Evolutionary conservation across 1,140 invertebrate genomes (phyloP).

Genomic region (Drosophila navojoa): DNA sequence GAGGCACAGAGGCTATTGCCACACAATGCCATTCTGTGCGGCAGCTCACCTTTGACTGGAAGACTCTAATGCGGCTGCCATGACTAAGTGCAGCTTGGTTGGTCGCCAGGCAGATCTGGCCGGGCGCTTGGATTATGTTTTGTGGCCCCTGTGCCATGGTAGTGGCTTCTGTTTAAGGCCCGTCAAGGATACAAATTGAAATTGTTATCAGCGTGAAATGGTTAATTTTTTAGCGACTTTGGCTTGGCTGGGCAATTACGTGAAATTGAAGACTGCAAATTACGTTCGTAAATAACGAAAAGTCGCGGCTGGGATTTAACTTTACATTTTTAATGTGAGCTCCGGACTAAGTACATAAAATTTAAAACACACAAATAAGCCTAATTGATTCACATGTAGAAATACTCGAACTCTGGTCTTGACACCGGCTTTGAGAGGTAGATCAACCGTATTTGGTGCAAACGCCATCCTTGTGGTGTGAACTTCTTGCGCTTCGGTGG

Average conservation of each 20-base stretch:
- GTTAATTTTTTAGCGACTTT: conserved; percentile 33
- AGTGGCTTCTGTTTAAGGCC: conserved; percentile 48
- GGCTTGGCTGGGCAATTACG: background rate
- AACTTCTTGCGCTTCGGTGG: conserved; percentile 61
- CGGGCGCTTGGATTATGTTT: conserved; percentile 49
- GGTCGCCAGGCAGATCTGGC: conserved; percentile 41
- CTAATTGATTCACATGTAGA: conserved; percentile 50
- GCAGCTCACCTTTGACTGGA: conserved; percentile 60
- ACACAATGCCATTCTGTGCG: conserved; percentile 39
- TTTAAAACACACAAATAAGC: background rate
- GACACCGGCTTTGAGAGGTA: conserved; percentile 67
- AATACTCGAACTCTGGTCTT: conserved; percentile 61
- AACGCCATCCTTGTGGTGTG: conserved; percentile 61
- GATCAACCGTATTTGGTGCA: conserved; percentile 67
- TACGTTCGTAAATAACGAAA: background rate
- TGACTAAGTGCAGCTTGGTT: conserved; percentile 62
- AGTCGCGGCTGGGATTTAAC: background rate
- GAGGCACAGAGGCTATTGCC: conserved; percentile 1
- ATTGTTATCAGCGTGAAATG: conserved; percentile 63
- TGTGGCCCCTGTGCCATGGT: background rate
- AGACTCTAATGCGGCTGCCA: conserved; percentile 55
- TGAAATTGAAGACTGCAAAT: conserved; percentile 13
- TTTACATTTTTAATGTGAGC: background rate
- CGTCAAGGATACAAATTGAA: conserved; percentile 53
- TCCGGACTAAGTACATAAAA: background rate